Evolutionary conservation across 2,113 vertebrate species (phyloP).

Genomic region (Lucifuga dentata): DNA sequence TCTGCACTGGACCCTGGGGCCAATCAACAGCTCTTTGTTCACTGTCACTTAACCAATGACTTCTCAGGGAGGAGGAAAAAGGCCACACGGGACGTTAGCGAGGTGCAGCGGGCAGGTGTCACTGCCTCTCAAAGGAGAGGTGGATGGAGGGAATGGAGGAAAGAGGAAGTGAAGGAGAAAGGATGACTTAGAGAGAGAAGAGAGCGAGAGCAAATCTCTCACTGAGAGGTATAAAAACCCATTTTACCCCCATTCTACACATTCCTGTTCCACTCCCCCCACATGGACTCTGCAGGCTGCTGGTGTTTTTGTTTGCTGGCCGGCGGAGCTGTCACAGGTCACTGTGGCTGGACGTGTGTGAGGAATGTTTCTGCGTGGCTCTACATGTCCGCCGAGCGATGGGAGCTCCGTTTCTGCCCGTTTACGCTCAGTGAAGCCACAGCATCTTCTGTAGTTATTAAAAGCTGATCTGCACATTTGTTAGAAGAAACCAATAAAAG

Average conservation of each 20-base stretch:
- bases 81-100: conserved; percentile 60
- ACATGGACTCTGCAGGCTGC: conserved; percentile 46
- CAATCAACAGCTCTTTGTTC: conserved; percentile 80
- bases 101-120: conserved; percentile 72
- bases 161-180: conserved; percentile 52
- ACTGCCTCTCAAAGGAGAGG: conserved; percentile 70
- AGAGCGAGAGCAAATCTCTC: conserved; percentile 51
- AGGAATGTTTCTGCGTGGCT: conserved; percentile 73
- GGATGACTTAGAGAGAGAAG: conserved; percentile 24
- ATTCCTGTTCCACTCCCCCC: conserved; percentile 76
- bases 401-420: not conserved
- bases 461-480: not conserved
- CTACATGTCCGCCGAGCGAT: conserved; percentile 62
- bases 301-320: conserved; percentile 69
- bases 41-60: conserved; percentile 75
- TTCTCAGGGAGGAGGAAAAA: conserved; percentile 49
- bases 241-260: conserved; percentile 23
- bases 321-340: conserved; percentile 75
- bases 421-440: conserved; percentile 4
- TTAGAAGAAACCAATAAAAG: not conserved
- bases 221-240: conserved; percentile 34
- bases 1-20: conserved; percentile 46
- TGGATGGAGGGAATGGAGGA: conserved; percentile 24
- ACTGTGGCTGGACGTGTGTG: conserved; percentile 71
- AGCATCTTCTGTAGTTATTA: too few species aligned